These are phyloP conservation scores for Cheumatopsyche charites DNA, from an alignment of 1,140 invertebrate genomes.

Conservation along the genomic window DNA sequence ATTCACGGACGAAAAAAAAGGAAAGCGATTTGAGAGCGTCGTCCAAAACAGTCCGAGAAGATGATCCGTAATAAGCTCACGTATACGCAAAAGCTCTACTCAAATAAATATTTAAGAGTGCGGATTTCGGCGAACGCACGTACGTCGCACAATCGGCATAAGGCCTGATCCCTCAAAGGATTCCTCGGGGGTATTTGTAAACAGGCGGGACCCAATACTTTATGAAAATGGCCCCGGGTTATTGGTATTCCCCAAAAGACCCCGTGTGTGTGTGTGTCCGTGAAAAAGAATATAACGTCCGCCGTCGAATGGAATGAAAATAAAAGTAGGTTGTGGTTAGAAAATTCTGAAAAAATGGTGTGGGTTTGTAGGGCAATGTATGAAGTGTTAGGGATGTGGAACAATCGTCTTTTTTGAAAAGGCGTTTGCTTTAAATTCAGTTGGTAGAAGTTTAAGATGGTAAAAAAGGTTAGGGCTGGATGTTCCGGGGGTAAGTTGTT, in stretches of 20 bases:
- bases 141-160: slow-evolving; percentile 18
- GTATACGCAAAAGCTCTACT: slow-evolving; percentile 12
- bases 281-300: no score
- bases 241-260: slow-evolving; percentile 26
- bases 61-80: slow-evolving; percentile 30
- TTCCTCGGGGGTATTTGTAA: slow-evolving; percentile 30
- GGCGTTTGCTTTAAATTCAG: no score
- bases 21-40: neutral
- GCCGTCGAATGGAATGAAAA: no score
- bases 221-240: slow-evolving; percentile 32
- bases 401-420: no score
- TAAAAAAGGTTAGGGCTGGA: no score
- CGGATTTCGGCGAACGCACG: neutral
- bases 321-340: no score
- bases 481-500: no score
- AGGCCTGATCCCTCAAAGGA: slow-evolving; percentile 27
- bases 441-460: no score
- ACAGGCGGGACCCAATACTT: slow-evolving; percentile 31
- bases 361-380: no score
- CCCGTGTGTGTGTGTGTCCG: neutral
- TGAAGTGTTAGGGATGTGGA: no score
- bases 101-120: slow-evolving; percentile 26
- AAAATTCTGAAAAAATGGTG: no score
- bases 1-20: no score
- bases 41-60: neutral